phyloP scores from a whole-genome alignment of 2,888 invertebrate species.

The Dysmachus trigonus region DNA sequence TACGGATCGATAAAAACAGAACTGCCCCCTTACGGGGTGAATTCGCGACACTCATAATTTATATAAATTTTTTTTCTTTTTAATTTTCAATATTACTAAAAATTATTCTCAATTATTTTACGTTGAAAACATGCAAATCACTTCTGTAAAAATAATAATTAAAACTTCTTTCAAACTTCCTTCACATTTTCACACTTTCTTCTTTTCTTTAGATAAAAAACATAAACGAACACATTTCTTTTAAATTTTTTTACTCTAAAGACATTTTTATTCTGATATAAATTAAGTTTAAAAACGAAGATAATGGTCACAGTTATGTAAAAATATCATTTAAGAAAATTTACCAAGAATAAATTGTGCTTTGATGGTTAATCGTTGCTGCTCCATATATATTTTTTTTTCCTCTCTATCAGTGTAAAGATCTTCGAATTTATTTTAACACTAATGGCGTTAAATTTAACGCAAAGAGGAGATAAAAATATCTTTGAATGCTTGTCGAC shows the following conservation, averaged over 20 bases:
- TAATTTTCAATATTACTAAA: not conserved
- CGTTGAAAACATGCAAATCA: not conserved
- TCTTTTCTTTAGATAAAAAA: not conserved
- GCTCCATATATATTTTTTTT: not conserved
- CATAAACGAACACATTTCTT: not conserved
- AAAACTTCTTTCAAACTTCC: not conserved
- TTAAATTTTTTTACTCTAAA: not conserved
- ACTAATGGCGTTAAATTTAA: not conserved
- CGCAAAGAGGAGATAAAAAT: not conserved
- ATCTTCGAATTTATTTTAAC: not conserved
- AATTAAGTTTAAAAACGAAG: not conserved
- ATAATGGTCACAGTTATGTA: not conserved
- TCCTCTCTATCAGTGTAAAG: not conserved
- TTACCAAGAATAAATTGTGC: not conserved
- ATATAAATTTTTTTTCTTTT: not conserved
- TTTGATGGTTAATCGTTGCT: not conserved
- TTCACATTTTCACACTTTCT: not conserved
- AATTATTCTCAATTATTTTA: not conserved
- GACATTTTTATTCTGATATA: not conserved
- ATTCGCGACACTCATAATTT: slow-evolving; percentile 42
- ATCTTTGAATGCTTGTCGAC: not conserved
- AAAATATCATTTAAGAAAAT: not conserved
- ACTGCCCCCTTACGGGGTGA: slow-evolving; percentile 39
- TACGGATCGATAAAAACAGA: not conserved
- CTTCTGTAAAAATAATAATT: not conserved